Evolutionary conservation across 1,140 invertebrate genomes (phyloP).

Genomic region (Centruroides sculpturatus): DNA sequence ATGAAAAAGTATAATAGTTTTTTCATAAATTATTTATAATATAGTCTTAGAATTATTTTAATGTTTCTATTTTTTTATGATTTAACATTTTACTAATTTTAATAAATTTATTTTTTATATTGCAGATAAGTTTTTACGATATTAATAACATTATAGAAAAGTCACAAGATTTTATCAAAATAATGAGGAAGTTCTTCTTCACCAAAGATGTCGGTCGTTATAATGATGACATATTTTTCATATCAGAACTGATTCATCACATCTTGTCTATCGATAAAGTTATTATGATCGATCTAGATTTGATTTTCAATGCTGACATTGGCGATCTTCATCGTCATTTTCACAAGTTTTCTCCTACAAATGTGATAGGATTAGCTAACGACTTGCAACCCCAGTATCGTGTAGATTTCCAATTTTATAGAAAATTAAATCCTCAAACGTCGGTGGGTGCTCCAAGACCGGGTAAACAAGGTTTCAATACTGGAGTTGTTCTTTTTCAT

Average conservation of each 20-base stretch:
- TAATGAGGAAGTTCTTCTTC: constrained; percentile 58
- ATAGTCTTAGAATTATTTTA: too few species aligned
- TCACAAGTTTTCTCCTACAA: constrained; percentile 37
- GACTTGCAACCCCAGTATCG: constrained; percentile 67
- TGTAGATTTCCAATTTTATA: constrained; percentile 53
- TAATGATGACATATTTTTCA: constrained; percentile 63
- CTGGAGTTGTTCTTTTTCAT: constrained; percentile 59
- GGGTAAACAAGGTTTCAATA: constrained; percentile 48
- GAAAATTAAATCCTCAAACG: constrained; percentile 44
- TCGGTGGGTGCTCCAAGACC: constrained; percentile 40
- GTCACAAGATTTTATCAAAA: constrained; percentile 45
- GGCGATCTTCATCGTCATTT: constrained; percentile 50
- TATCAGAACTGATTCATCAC: constrained; percentile 54
- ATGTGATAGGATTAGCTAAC: constrained; percentile 54
- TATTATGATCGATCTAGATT: constrained; percentile 63
- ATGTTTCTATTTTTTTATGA: too few species aligned
- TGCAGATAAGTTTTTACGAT: constrained; percentile 44
- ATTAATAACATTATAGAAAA: constrained; percentile 42
- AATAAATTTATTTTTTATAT: constrained; percentile 11
- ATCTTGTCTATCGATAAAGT: constrained; percentile 35
- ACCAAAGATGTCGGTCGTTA: constrained; percentile 62
- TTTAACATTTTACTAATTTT: too few species aligned
- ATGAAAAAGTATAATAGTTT: too few species aligned
- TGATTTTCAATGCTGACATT: constrained; percentile 54
- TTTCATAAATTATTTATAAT: too few species aligned